Evolutionary conservation across 2,888 invertebrate species (phyloP).

Genomic region (Leptodirus hochenwartii): DNA sequence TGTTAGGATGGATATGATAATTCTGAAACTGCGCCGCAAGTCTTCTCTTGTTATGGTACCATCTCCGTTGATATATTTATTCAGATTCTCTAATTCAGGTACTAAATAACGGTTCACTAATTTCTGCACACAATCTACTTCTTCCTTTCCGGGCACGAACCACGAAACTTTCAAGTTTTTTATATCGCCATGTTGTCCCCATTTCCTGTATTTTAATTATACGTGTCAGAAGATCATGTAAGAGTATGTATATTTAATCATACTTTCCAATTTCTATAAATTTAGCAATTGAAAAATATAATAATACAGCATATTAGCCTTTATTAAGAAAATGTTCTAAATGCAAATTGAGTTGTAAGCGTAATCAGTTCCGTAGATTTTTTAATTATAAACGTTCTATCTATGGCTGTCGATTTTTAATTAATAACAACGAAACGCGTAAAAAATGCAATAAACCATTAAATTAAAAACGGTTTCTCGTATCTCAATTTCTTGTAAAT

Average conservation of each 20-base stretch:
- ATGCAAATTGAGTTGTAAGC: no score
- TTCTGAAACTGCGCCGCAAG: conserved; percentile 44
- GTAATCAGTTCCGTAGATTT: no score
- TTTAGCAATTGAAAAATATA: not conserved
- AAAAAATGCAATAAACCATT: no score
- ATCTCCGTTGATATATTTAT: conserved; percentile 34
- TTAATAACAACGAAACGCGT: no score
- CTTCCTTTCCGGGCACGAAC: conserved; percentile 57
- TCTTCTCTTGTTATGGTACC: conserved; percentile 41
- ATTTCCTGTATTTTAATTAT: conserved; percentile 50
- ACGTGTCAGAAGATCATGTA: no score
- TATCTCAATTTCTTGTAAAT: no score
- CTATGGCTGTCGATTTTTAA: no score
- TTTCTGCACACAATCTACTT: conserved; percentile 44
- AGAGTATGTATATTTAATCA: not conserved
- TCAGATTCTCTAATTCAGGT: conserved; percentile 41
- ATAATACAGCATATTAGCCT: conserved; percentile 2
- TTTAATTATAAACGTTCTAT: no score
- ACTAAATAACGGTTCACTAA: conserved; percentile 46
- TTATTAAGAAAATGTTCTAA: no score
- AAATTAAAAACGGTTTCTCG: no score
- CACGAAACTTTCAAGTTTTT: conserved; percentile 49
- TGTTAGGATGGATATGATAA: conserved; percentile 45
- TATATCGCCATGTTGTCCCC: conserved; percentile 57
- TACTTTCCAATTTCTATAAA: not conserved